Base-by-base conservation (phyloP, 2,888 invertebrate species). In the Netelia fuscicornis region DNA sequence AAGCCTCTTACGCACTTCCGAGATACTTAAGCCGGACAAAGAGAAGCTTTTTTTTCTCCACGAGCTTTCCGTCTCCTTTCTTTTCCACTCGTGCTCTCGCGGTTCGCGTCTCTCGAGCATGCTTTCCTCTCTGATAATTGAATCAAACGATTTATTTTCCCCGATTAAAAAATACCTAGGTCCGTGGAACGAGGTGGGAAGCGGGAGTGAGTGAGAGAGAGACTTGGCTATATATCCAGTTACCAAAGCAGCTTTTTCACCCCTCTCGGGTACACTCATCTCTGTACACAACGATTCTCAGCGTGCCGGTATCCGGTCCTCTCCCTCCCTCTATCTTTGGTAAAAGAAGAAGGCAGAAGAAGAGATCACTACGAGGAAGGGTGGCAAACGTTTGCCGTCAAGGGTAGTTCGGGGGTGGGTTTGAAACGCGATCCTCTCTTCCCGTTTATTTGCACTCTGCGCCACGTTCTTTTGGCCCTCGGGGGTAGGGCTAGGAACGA, bases 61-160 rank as follows among this genome's bases (percentile, higher is more conserved):
- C 89, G 85, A 87, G 86, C 80, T 87, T 82, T 81, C 75, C 58
- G 37, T 20, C 20, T 80, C 30, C 42, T 23, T 20, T 58, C 58
- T 74, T 85, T 79, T 72, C 75, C 44, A 23, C 81, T 78, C 74
- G 67, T 79, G 74, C 71, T 74, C 84, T 81, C 77, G 81, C 64
- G 81, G 72, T 52, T 70, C 70, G 23, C 70, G 71, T 78, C 72
- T 83, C 76, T 81, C 68, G 80, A 64, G 77, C 77, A 56, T 75
- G 71, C 72, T 79, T 68, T 83, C 71, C 84, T 88, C 88, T 88
- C 89, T 90, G 92, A 93, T 93, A 93, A 93, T 93, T 92, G 92
- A 92, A 92, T 92, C 90, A 93, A 93, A 93, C 93, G 92, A 93
- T 93, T 93, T 93, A 93, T 93, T 93, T 91, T 92, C 88, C 76